Percentiles rank a stretch among this genome's conserved stretches.
Conservation (phyloP, 2,113 vertebrate species). For the Scopus umbretta region DNA sequence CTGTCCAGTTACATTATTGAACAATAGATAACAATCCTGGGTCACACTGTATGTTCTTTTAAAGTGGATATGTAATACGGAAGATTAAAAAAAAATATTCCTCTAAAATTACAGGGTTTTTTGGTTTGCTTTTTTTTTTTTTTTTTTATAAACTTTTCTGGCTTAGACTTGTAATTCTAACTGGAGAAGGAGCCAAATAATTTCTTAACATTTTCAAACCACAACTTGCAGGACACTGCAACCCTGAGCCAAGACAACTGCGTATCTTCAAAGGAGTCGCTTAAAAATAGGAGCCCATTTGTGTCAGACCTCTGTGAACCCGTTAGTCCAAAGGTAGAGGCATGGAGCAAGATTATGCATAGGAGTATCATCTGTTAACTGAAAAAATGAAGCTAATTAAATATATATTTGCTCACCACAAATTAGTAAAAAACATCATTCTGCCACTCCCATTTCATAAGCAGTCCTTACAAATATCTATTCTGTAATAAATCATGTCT, state of each 20-base stretch:
- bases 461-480: neutral
- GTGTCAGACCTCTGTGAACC: neutral
- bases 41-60: neutral
- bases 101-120: neutral
- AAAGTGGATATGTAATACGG: neutral
- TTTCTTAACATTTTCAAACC: neutral
- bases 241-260: neutral
- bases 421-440: neutral
- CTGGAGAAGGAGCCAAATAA: neutral
- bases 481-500: neutral
- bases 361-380: neutral
- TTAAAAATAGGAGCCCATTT: neutral
- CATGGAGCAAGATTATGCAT: neutral
- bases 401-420: neutral
- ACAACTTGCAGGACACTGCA: neutral
- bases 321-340: neutral
- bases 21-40: neutral
- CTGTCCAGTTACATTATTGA: constrained; percentile 38
- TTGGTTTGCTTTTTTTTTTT: no score
- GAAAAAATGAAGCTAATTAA: neutral
- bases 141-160: neutral
- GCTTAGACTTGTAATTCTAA: neutral
- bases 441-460: neutral
- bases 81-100: neutral
- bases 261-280: neutral